Evolutionary conservation across 2,888 invertebrate genomes (phyloP), one percentile per base, ranked within the genome.

Genomic region (Galeopsomyia nigrocyanea): DNA sequence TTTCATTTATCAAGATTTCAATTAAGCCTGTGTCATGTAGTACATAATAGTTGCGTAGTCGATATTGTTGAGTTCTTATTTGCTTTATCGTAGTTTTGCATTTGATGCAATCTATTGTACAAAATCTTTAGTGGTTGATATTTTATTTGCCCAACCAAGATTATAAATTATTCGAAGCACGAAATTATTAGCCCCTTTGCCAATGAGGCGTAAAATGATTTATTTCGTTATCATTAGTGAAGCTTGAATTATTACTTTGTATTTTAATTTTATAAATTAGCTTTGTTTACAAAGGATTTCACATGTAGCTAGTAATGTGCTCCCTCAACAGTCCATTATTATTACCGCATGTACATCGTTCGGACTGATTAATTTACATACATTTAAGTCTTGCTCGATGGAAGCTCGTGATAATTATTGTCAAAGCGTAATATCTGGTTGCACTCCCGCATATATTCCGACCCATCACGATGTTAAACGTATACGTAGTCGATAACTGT

Each of bases 1-100:
- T 51, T 73, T 55, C 39, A 39, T 39, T 67, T 70, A 64, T 67
- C 67, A 64, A 64, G 50, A 74, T 67, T 73, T 53, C 21, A 46
- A n/a, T 64, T 63, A 63, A 55, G 39, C 51, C 16, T 67, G 17
- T 53, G 5, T 60, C 26, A n/a, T 60, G 39, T 68, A 68, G 65
- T 39, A 16, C 31, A 53, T 64, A 58, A 60, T 58, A 13, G 62
- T 67, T 31, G 22, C 49, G 22, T 71, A 49, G 31, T 51, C 58
- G 62, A 47, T 55, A 22, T 64, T 58, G 57, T 50, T 9, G 0
- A 51, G 9, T 61, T 22, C 39, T 57, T 39, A 14, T 22, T 39
- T 56, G 14, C 17, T n/a, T 50, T 0, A 53, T n/a, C 53, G 14
- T 67, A 57, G 1, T 22, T 61, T 31, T 50, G 19, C 2, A 31